Evolutionary conservation across 2,888 invertebrate species (phyloP), one percentile per base, ranked within the genome.

Genomic region (Zootermopsis nevadensis): DNA sequence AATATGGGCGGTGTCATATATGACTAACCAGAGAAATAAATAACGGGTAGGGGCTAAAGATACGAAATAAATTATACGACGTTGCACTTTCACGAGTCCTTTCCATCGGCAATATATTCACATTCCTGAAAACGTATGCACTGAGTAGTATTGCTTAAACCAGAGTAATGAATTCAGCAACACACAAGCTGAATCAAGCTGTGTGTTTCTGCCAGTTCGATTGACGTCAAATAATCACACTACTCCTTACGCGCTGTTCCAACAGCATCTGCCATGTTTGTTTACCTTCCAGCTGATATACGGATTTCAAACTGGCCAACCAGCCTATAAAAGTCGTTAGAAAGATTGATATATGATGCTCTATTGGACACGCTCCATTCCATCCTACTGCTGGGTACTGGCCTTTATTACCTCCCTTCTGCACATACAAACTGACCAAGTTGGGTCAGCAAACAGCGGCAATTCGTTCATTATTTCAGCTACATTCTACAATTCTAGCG

Each of bases 271-370:
- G 15, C 10, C 53, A 12, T 48, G 15, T 48, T 0, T n/a, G 60
- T 60, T 60, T 60, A 12, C 60, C 60, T 8, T 60, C 60, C n/a
- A 10, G n/a, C 60, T 60, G 55, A 60, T n/a, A 27, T n/a, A 76
- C 27, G 76, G 42, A 38, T 48, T 76, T 76, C 27, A 42, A 27
- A 48, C 74, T 74, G 48, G 67, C 27, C 33, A 69, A 38, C 77
- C 53, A 77, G 30, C 77, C 77, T 55, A 77, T 33, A 77, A 55
- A 77, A 77, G 77, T 77, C 77, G 77, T 77, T 77, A 77, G 31
- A 77, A 55, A 77, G 77, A 55, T 77, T 55, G 55, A 77, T 55
- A 55, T 33, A 27, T 48, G 48, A 27, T 42, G 27, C 24, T 42
- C 38, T 48, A 19, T 38, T 48, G 76, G 76, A 76, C 76, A 76